Percentiles rank a stretch among this genome's conserved stretches.
Conservation (phyloP, 2,888 invertebrate species). For the Drosophila pseudotakahashii region DNA sequence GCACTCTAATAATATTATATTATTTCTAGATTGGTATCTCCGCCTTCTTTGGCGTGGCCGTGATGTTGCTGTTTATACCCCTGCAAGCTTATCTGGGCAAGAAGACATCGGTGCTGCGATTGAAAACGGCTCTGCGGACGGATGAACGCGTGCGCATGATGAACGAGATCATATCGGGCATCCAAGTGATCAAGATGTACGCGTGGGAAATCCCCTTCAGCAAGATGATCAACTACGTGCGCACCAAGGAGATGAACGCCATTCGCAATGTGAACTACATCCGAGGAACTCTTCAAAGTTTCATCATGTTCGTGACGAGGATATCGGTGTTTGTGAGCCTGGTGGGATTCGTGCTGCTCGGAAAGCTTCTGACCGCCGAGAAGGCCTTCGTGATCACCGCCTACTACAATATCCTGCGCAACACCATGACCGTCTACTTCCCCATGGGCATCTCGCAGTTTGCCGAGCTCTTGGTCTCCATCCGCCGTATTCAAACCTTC, state of each 20-base stretch:
- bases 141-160: slow-evolving; percentile 96
- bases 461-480: slow-evolving; percentile 87
- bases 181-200: slow-evolving; percentile 98
- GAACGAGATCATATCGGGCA: slow-evolving; percentile 95
- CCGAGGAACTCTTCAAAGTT: slow-evolving; percentile 90
- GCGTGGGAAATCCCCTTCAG: slow-evolving; percentile 96
- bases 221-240: slow-evolving; percentile 88
- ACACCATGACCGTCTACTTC: slow-evolving; percentile 94
- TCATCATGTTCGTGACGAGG: slow-evolving; percentile 94
- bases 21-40: slow-evolving; percentile 85
- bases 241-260: slow-evolving; percentile 87
- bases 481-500: slow-evolving; percentile 86
- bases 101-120: slow-evolving; percentile 89
- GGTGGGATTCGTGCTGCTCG: slow-evolving; percentile 89
- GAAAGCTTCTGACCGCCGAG: slow-evolving; percentile 91
- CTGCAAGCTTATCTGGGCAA: slow-evolving; percentile 92
- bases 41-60: slow-evolving; percentile 86
- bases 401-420: slow-evolving; percentile 93
- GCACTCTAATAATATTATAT: no score
- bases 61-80: slow-evolving; percentile 88
- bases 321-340: slow-evolving; percentile 94
- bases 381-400: slow-evolving; percentile 95
- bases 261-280: slow-evolving; percentile 91
- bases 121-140: slow-evolving; percentile 92
- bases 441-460: slow-evolving; percentile 89